phyloP scores from a whole-genome alignment of 2,797 vertebrate genomes.

The Jordanella pulchra region DNA sequence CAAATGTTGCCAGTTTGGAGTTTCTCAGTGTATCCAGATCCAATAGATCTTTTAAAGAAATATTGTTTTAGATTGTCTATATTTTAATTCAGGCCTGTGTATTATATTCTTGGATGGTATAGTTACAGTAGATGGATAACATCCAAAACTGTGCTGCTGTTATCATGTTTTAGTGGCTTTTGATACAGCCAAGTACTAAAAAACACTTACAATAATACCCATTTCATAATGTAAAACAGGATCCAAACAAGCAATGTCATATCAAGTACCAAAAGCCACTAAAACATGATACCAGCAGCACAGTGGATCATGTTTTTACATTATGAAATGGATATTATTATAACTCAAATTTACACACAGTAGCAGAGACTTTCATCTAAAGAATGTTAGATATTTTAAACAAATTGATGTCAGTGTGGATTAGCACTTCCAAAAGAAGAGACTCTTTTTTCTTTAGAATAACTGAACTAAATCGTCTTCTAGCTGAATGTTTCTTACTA shows the following conservation, averaged over 20 bases:
- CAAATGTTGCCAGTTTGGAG: conserved; percentile 2
- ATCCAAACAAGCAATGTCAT: no score
- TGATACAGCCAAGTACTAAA: no score
- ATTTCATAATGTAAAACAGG: no score
- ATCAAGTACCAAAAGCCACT: no score
- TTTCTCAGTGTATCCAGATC: neutral
- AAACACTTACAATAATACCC: no score
- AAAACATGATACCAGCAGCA: no score
- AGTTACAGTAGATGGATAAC: neutral
- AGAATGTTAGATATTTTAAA: neutral
- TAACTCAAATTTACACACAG: neutral
- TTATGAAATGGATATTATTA: neutral
- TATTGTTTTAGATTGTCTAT: neutral
- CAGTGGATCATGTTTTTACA: neutral
- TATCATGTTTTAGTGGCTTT: neutral
- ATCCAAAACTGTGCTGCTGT: neutral
- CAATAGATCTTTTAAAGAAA: neutral
- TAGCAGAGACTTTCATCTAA: neutral
- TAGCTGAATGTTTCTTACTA: conserved; percentile 24
- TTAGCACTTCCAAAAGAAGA: no score
- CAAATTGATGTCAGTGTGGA: neutral
- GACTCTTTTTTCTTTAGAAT: neutral
- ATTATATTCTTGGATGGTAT: neutral
- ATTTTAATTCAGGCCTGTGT: neutral
- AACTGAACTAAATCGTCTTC: neutral